Percentiles rank a stretch among this genome's conserved stretches.
Conservation (phyloP, 2,888 invertebrate species). For the Tetrapedia diversipes region DNA sequence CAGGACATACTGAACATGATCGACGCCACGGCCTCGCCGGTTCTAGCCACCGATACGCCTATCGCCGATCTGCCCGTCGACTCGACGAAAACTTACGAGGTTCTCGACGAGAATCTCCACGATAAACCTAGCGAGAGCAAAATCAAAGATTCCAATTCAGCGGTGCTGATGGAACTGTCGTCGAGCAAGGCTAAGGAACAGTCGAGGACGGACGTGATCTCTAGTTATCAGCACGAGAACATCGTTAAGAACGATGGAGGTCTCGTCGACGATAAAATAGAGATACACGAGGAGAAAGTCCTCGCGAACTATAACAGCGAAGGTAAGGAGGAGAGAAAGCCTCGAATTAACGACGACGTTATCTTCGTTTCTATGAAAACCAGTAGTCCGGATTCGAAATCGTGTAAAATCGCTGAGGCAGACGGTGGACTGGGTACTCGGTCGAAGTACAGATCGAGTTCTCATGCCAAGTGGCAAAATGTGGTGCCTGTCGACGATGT, state of each 20-base stretch:
- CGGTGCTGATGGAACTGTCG: conserved; percentile 8
- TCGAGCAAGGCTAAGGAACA: conserved; percentile 12
- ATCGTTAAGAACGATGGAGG: conserved; percentile 1
- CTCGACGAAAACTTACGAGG: conserved; percentile 74
- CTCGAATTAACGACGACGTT: conserved; percentile 19
- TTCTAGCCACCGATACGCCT: conserved; percentile 75
- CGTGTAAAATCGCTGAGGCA: conserved; percentile 62
- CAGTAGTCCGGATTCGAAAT: conserved; percentile 7
- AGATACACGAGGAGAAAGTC: conserved; percentile 62
- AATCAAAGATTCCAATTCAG: conserved; percentile 28
- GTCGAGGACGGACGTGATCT: conserved; percentile 10
- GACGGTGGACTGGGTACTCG: conserved; percentile 57
- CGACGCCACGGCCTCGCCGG: conserved; percentile 76
- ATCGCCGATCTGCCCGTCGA: conserved; percentile 72
- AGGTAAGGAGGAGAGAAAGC: conserved; percentile 28
- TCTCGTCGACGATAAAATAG: conserved; percentile 48
- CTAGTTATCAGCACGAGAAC: conserved; percentile 34
- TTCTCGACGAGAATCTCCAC: conserved; percentile 40
- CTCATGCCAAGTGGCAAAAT: conserved; percentile 45
- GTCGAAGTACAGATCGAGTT: conserved; percentile 31
- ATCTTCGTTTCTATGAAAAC: conserved; percentile 35
- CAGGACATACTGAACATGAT: conserved; percentile 78
- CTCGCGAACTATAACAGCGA: conserved; percentile 10
- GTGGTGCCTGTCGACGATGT: conserved; percentile 5
- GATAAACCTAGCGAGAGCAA: conserved; percentile 28